A percentile compares a stretch with the other conserved stretches of the same genome.
Evolutionary conservation across 2,888 invertebrate species (phyloP).

Genomic region (Tineola bisselliella): DNA sequence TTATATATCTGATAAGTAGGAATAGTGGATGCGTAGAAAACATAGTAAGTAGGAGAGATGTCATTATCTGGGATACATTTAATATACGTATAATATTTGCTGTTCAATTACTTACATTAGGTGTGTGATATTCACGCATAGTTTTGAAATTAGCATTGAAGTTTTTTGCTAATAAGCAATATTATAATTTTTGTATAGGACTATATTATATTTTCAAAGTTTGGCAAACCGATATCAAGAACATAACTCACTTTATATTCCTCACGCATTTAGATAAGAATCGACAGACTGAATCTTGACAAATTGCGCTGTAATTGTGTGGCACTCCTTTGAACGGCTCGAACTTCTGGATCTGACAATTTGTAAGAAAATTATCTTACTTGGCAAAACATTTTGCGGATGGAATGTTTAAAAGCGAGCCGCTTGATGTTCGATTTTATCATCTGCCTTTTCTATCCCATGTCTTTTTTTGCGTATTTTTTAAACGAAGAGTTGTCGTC

Average conservation of each 20-base stretch:
- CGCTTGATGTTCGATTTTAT: constrained; percentile 10
- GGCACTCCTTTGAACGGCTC: constrained; percentile 13
- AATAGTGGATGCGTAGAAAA: neutral
- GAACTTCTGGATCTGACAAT: neutral
- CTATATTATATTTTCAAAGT: neutral
- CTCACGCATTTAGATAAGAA: constrained; percentile 43
- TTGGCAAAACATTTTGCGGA: neutral
- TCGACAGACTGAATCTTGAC: constrained; percentile 32
- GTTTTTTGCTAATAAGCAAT: too few relatives aligned
- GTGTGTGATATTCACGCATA: neutral
- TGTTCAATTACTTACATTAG: neutral
- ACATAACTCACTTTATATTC: constrained; percentile 39
- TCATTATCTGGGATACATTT: neutral
- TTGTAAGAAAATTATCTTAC: constrained; percentile 2
- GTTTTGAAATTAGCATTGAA: neutral
- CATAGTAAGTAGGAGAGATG: neutral
- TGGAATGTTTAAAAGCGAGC: constrained; percentile 3
- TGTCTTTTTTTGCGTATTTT: constrained; percentile 35
- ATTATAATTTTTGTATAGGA: neutral
- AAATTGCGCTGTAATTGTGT: constrained; percentile 25
- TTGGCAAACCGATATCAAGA: constrained; percentile 23
- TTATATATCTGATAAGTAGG: neutral
- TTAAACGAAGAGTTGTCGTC: constrained; percentile 40
- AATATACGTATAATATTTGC: neutral
- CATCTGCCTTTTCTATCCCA: constrained; percentile 31